Conservation (phyloP, 2,888 invertebrate species). For the Caenorhabditis sp. region DNA sequence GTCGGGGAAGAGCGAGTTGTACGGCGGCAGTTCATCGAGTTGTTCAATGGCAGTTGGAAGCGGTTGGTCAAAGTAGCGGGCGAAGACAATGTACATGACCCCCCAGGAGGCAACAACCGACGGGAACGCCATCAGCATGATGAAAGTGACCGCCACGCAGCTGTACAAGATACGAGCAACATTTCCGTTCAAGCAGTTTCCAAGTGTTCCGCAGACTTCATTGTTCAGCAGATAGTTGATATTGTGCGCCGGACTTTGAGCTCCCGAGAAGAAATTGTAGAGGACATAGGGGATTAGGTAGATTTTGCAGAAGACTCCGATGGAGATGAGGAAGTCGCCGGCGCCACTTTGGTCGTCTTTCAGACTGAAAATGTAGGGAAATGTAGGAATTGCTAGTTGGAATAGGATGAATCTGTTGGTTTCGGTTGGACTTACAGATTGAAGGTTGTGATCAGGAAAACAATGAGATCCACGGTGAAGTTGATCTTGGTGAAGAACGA, state of each 20-base stretch:
- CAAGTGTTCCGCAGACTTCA: constrained; percentile 49
- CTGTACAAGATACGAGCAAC: constrained; percentile 51
- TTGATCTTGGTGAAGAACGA: constrained; percentile 55
- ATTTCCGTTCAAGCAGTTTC: constrained; percentile 52
- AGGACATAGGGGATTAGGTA: constrained; percentile 51
- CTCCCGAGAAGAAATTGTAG: constrained; percentile 52
- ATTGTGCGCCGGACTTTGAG: constrained; percentile 43
- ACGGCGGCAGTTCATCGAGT: constrained; percentile 42
- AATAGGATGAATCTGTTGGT: too few relatives aligned
- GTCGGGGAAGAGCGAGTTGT: constrained; percentile 44
- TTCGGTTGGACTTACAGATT: constrained; percentile 49
- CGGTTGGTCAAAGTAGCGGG: constrained; percentile 43
- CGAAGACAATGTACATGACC: constrained; percentile 49
- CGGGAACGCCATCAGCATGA: constrained; percentile 47
- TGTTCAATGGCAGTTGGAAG: constrained; percentile 18
- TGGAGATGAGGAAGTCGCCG: constrained; percentile 51
- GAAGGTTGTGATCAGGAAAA: constrained; percentile 46
- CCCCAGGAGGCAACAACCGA: constrained; percentile 43
- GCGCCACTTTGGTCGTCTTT: constrained; percentile 50
- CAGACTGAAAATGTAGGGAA: constrained; percentile 21
- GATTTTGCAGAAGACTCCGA: constrained; percentile 55
- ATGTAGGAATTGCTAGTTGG: not conserved
- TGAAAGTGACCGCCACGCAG: constrained; percentile 46
- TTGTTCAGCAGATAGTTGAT: constrained; percentile 42
- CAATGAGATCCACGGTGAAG: constrained; percentile 36